Evolutionary conservation across 1,140 invertebrate species (phyloP).

Genomic region (Eciton burchellii): DNA sequence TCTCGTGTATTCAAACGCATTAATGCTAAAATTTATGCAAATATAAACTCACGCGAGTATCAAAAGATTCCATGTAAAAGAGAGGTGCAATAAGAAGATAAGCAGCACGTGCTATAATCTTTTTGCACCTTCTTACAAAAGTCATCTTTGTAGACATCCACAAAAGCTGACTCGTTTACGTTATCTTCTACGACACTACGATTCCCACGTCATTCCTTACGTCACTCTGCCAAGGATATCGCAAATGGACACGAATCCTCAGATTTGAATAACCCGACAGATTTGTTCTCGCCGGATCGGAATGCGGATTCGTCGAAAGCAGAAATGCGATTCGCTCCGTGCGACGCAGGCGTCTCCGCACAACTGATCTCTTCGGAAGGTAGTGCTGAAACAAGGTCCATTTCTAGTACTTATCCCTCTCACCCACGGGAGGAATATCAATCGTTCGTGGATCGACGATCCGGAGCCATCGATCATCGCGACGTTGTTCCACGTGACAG

Average conservation of each 20-base stretch:
- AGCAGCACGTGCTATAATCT: too few species aligned
- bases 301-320: too few species aligned
- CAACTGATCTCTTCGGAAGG: neutral
- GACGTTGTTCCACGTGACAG: slow-evolving; percentile 73
- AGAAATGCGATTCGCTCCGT: neutral
- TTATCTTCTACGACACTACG: neutral
- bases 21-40: too few species aligned
- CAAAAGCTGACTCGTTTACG: too few species aligned
- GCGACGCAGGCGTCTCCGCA: too few species aligned
- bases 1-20: too few species aligned
- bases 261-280: neutral
- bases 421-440: neutral
- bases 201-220: too few species aligned
- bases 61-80: too few species aligned
- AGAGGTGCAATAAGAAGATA: too few species aligned
- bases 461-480: slow-evolving; percentile 77
- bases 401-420: neutral
- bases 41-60: too few species aligned
- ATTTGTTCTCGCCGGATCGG: neutral
- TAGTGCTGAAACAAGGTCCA: neutral
- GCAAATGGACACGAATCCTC: neutral
- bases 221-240: neutral
- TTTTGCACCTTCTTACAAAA: too few species aligned
- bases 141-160: too few species aligned
- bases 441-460: neutral